A percentile compares a stretch with the other conserved stretches of the same genome.
These are phyloP conservation scores for Pachyuromys duprasi DNA, from an alignment of 2,797 vertebrate genomes.

Conservation along the genomic window DNA sequence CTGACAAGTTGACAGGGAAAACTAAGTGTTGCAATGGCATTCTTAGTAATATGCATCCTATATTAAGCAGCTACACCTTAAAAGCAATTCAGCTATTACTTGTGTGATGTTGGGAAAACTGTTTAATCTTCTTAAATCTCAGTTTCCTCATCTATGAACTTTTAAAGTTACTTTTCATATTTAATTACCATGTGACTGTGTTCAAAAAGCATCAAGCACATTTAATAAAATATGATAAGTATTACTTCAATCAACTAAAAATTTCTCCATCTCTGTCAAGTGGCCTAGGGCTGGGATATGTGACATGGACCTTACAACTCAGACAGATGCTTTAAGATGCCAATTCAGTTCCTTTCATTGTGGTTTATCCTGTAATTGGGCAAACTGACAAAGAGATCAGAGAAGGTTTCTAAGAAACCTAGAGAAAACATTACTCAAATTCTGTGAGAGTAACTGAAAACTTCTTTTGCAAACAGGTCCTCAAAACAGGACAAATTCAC, in stretches of 20 bases:
- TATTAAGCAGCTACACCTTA: background rate
- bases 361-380: fast-evolving
- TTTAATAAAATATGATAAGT: background rate
- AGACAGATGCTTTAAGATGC: background rate
- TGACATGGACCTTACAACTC: background rate
- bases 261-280: background rate
- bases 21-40: background rate
- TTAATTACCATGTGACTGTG: background rate
- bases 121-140: background rate
- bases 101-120: background rate
- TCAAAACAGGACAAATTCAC: background rate
- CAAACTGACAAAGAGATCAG: background rate
- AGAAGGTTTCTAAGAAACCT: background rate
- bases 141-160: conserved; percentile 22
- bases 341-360: background rate
- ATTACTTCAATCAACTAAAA: background rate
- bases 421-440: background rate
- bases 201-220: background rate
- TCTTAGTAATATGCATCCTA: background rate
- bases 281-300: background rate
- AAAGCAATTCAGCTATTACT: background rate
- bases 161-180: background rate
- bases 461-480: background rate
- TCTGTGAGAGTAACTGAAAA: background rate
- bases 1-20: background rate